These are phyloP conservation scores for Sebastes reedi DNA, from an alignment of 2,797 vertebrate species.

Conservation along the genomic window DNA sequence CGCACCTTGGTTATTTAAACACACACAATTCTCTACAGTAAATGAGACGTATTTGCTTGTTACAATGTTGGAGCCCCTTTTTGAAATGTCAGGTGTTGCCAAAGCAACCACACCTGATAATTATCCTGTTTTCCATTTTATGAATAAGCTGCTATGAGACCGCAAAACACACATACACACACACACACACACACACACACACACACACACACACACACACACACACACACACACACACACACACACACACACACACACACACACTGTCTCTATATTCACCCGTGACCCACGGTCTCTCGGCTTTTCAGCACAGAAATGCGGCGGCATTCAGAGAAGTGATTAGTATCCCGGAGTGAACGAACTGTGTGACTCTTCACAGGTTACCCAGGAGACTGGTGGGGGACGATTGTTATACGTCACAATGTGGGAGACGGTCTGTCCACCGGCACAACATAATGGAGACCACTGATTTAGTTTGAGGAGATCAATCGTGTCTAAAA, in stretches of 20 bases:
- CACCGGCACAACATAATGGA: not conserved
- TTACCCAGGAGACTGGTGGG: slow-evolving; percentile 6
- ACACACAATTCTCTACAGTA: not conserved
- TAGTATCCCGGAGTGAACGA: slow-evolving; percentile 17
- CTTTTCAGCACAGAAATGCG: slow-evolving; percentile 20
- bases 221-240: not conserved
- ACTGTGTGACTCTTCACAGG: not conserved
- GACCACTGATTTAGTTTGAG: not conserved
- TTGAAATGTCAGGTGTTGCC: slow-evolving; percentile 38
- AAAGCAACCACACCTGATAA: slow-evolving; percentile 49
- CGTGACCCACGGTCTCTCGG: not conserved
- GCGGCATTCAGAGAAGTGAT: slow-evolving; percentile 43
- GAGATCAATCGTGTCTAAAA: not conserved
- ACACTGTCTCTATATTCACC: not conserved
- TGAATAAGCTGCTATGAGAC: slow-evolving; percentile 15
- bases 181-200: not conserved
- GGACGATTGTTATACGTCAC: not conserved
- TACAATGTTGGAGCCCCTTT: not conserved
- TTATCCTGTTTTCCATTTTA: slow-evolving; percentile 37
- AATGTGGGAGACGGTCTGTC: not conserved
- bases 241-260: not conserved
- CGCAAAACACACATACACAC: not conserved
- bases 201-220: not conserved
- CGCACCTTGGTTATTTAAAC: not conserved
- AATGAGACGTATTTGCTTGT: slow-evolving; percentile 3